Percentiles rank a stretch among this genome's conserved stretches.
These are phyloP conservation scores for Muscidifurax raptorellus DNA, from an alignment of 1,140 invertebrate species.

Conservation along the genomic window DNA sequence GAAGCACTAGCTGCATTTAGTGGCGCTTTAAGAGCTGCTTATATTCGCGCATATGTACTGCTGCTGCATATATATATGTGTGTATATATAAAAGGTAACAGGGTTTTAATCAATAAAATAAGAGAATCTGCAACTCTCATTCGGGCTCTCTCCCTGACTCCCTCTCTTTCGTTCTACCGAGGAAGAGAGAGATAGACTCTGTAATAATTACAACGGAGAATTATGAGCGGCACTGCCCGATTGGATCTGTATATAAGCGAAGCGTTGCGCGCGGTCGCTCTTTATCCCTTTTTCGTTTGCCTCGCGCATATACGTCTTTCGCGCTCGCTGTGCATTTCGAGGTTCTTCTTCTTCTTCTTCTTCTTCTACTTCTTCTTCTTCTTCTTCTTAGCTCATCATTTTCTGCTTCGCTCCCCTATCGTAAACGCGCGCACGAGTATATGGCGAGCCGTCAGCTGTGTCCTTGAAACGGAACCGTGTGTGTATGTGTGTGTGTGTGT, in stretches of 20 bases:
- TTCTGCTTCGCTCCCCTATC: background rate
- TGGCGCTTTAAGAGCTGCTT: constrained; percentile 2
- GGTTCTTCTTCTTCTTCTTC: background rate
- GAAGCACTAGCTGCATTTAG: constrained; percentile 3
- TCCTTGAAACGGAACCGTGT: constrained; percentile 9
- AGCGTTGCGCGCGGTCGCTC: constrained; percentile 25
- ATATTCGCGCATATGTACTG: background rate
- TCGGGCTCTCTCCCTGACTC: background rate
- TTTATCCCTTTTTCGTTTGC: constrained; percentile 45
- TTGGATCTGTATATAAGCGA: constrained; percentile 68
- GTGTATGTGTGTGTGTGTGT: background rate
- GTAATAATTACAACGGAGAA: constrained; percentile 72
- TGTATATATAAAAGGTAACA: background rate
- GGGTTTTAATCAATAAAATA: constrained; percentile 71
- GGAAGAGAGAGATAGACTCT: constrained; percentile 15
- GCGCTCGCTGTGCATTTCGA: background rate
- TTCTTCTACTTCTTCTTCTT: background rate
- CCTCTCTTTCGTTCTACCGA: constrained; percentile 44
- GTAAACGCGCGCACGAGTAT: background rate
- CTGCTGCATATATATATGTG: too few relatives aligned
- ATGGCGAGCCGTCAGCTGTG: background rate
- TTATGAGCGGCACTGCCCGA: constrained; percentile 70
- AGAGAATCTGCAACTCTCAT: constrained; percentile 61
- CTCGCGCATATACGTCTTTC: constrained; percentile 31
- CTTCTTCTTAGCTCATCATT: background rate